Evolutionary conservation across 2,113 vertebrate species (phyloP), one percentile per base, ranked within the genome.

Genomic region (Gopherus evgoodei): DNA sequence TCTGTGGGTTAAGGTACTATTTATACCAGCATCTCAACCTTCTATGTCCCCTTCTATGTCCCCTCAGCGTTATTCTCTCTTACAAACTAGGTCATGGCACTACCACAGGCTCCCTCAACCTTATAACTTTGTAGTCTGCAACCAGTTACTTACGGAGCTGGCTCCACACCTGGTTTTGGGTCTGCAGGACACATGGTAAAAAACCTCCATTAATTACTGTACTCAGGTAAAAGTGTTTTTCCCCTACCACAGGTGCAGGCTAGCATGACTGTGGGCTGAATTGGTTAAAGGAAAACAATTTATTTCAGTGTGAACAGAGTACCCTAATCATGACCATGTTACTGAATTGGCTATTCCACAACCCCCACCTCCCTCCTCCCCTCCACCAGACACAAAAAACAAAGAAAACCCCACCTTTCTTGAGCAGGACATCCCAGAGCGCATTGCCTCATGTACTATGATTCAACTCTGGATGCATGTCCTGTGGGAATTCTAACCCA

Each of bases 1-100:
- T 12, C 24, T 5, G 6, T 76, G 72, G 25, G 27, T 78, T 44
- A 27, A 29, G 11, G 81, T 5, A 0, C 0, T 4, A 2, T 86
- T 87, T 82, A 86, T 89, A 91, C 38, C 84, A 89, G 81, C 3
- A 1, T 5, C n/a, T 53, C 25, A n/a, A 2, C 17, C 65, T 84
- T n/a, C 72, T 24, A 53, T 35, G 72, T 4, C 3, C 4, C 17
- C 65, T 84, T n/a, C 72, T 24, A 53, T 35, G 72, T 4, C 3
- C 4, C 14, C 52, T 84, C 59, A 84, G 84, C 29, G 35, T 29
- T 5, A 29, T 12, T 4, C 79, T 81, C 38, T 86, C 47, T 57
- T 38, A 35, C 24, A 53, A 54, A n/a, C 14, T 57, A 86, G 31
- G 4, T 50, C 56, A 27, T 0, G 2, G 4, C 47, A 47, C 38